Base-by-base conservation (phyloP, 2,888 invertebrate genomes). In the Thymelicus lineola region DNA sequence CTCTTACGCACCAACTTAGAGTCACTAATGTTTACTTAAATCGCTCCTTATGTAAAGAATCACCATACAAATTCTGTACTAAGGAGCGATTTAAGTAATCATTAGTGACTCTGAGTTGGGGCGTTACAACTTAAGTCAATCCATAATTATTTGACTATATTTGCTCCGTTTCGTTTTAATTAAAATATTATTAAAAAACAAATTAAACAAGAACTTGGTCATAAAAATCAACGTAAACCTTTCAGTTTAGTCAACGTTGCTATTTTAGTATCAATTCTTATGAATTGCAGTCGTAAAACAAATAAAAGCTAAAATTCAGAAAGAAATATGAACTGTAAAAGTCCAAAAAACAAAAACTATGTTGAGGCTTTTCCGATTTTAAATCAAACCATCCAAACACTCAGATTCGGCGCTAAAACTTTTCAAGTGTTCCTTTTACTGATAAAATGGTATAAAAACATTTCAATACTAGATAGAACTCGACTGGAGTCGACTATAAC, bases 381-480 rank as follows among this genome's bases (percentile, higher is more conserved):
- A 69, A 63, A 69, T 69, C 69, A 63, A 69, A 63, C 63, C 58
- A 69, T 62, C 53, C 62, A 58, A 69, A 63, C 63, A 70, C 59
- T 70, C 59, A 64, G 59, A 70, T 70, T 70, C 59, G 64, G 60
- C 64, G 59, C 60, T 64, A 59, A 70, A 70, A 70, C 50, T 64
- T 70, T 60, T 50, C 58, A 63, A 70, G 64, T 50, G 70, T 60
- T 70, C 60, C 59, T 45, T 64, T 70, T 64, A 53, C 70, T 60
- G 64, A 59, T 59, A 64, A 63, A 63, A 59, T 59, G 58, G 59
- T 53, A 64, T 53, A 64, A 70, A 70, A 64, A 70, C 64, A 70
- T 70, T 70, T 60, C 70, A 59, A 60, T 70, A 64, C 50, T 69
- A 69, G 69, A 64, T 58, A 68, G 46, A 53, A 36, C 50, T 55